Evolutionary conservation across 2,113 vertebrate species (phyloP).

Genomic region (Lutjanus erythropterus): DNA sequence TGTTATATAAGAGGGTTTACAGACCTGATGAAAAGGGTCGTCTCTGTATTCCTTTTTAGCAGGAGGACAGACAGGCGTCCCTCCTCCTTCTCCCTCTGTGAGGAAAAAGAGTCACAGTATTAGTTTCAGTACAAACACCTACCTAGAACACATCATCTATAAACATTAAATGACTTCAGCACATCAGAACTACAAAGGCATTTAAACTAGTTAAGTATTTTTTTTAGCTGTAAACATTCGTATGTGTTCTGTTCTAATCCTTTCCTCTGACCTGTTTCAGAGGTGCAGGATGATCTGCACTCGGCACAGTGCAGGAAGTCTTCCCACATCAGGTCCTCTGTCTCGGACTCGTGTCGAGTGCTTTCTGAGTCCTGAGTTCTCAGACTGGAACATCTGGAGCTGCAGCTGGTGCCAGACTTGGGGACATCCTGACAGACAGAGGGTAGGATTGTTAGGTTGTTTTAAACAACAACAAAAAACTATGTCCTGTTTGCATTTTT

Average conservation of each 20-base stretch:
- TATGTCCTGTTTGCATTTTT: not conserved
- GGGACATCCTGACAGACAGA: conserved; percentile 86
- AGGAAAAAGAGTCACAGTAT: not conserved
- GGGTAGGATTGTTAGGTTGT: not conserved
- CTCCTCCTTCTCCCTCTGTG: conserved; percentile 89
- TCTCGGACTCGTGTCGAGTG: conserved; percentile 94
- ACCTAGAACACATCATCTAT: not conserved
- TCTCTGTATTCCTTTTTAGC: conserved; percentile 96
- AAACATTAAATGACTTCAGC: not conserved
- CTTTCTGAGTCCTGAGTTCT: conserved; percentile 96
- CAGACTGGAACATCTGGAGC: conserved; percentile 95
- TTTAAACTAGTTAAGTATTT: not conserved
- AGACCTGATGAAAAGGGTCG: conserved; percentile 97
- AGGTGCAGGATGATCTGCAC: conserved; percentile 94
- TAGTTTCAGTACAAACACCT: not conserved
- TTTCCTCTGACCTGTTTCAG: conserved; percentile 86
- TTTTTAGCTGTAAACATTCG: no score
- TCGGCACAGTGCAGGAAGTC: conserved; percentile 97
- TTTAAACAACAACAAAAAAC: not conserved
- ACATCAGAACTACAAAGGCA: not conserved
- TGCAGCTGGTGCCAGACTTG: conserved; percentile 95
- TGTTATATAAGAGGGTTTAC: not conserved
- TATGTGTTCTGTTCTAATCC: not conserved
- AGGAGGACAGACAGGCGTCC: conserved; percentile 84
- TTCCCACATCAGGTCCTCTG: conserved; percentile 97